Conservation (phyloP, 1,140 invertebrate species). For the Drosophila ogumai region DNA sequence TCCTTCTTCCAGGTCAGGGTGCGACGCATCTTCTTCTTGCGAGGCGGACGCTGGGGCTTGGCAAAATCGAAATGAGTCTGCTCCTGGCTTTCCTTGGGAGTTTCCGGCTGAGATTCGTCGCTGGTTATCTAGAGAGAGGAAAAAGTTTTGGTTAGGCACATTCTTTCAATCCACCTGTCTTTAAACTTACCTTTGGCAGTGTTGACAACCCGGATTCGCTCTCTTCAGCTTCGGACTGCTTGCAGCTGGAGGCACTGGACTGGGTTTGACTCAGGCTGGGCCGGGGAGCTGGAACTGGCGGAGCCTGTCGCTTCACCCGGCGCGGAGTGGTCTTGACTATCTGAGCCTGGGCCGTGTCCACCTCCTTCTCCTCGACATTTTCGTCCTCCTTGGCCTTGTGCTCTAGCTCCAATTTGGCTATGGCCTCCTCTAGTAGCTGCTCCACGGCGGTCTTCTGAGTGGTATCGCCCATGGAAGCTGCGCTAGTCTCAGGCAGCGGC, state of each 20-base stretch:
- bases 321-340: conserved; percentile 36
- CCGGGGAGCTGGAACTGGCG: conserved; percentile 62
- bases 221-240: conserved; percentile 73
- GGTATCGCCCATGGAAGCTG: conserved; percentile 27
- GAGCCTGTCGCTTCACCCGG: conserved; percentile 54
- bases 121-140: conserved; percentile 58
- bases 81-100: conserved; percentile 4
- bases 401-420: conserved; percentile 72
- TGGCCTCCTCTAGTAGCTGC: conserved; percentile 73
- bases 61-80: conserved; percentile 55
- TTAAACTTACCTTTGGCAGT: conserved; percentile 69
- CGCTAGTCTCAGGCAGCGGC: conserved; percentile 19
- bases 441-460: conserved; percentile 70
- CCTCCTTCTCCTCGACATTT: conserved; percentile 54
- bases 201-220: conserved; percentile 76
- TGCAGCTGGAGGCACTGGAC: conserved; percentile 55
- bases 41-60: conserved; percentile 68
- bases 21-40: conserved; percentile 82
- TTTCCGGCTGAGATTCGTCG: conserved; percentile 76
- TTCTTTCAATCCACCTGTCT: background rate
- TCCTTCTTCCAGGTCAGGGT: conserved; percentile 81
- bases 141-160: background rate
- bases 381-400: conserved; percentile 40
- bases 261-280: conserved; percentile 41
- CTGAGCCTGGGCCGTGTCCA: conserved; percentile 34